Base-by-base conservation (phyloP, 2,888 invertebrate species). In the Lithophane leautieri region DNA sequence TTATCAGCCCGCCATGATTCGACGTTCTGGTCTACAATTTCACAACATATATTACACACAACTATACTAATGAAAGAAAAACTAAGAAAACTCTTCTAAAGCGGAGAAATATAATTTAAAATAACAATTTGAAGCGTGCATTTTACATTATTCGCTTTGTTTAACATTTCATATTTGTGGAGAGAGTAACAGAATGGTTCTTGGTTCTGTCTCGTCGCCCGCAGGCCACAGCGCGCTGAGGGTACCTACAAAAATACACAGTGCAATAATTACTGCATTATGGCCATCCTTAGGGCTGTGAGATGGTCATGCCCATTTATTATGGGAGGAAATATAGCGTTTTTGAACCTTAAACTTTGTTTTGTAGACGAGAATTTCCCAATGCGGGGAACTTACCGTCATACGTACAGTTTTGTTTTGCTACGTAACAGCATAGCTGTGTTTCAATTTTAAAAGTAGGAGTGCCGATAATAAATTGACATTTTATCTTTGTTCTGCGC, bases 251-350 rank as follows among this genome's bases (percentile, higher is more conserved):
- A 85, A 83, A 85, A 85, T 84, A 83, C 61, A 65, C 19, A 70
- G 72, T 81, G 82, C 70, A 84, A 70, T 77, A 77, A 83, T 85
- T 77, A 71, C 85, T 81, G 73, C 85, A 71, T 83, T 85, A 84
- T 9, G 42, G 8, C 25, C 34, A 52, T 71, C 84, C 70, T 73
- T 71, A 25, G 54, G 74, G 73, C 69, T 54, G 54, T 56, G 63
- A 22, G 54, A 12, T 54, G 54, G 28, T 12, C 65, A 19, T 14
- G 28, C 14, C 25, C 44, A 22, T 40, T 34, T 34, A 19, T 54
- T 40, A 71, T 52, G 56, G 16, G 14, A 42, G 22, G 44, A 28
- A 54, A 80, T 42, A 65, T 72, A 40, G 54, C 4, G 34, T 25
- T 52, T 78, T 68, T 60, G 25, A 60, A 60, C 61, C 42, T 58